phyloP scores from a whole-genome alignment of 2,888 invertebrate genomes.

The Arrhopalites spinosus region DNA sequence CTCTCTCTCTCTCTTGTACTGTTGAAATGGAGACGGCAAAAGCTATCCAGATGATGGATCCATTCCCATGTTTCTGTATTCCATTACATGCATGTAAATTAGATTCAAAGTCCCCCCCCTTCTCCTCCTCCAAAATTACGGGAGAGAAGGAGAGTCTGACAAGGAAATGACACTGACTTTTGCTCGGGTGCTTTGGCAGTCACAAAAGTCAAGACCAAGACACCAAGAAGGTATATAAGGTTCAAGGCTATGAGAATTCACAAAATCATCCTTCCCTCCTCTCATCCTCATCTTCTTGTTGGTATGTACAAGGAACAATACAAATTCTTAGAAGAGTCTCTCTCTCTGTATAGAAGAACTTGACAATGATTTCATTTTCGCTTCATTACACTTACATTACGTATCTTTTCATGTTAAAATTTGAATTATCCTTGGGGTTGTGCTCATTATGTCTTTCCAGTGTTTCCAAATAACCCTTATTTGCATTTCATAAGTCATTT shows the following conservation, averaged over 20 bases:
- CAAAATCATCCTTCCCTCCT: background rate
- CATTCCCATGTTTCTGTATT: constrained; percentile 29
- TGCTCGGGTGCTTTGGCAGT: constrained; percentile 24
- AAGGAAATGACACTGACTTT: constrained; percentile 33
- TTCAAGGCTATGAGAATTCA: constrained; percentile 14
- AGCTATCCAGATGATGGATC: constrained; percentile 30
- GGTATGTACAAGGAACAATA: background rate
- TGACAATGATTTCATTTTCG: constrained; percentile 6
- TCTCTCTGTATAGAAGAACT: background rate
- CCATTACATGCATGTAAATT: constrained; percentile 49
- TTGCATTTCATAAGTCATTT: constrained; percentile 25
- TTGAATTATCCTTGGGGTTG: background rate
- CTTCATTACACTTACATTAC: constrained; percentile 24
- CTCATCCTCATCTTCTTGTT: background rate
- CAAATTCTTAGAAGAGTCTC: background rate
- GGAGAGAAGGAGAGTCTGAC: constrained; percentile 12
- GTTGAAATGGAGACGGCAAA: constrained; percentile 13
- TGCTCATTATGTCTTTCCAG: background rate
- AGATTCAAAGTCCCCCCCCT: constrained; percentile 45
- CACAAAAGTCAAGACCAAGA: constrained; percentile 10
- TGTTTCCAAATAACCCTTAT: constrained; percentile 22
- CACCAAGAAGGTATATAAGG: background rate
- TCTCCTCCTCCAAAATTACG: constrained; percentile 41
- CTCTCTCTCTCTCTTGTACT: background rate
- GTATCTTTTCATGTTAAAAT: background rate